Percentiles rank a stretch among this genome's conserved stretches.
phyloP scores from a whole-genome alignment of 2,888 invertebrate genomes.

The Synanthedon formicaeformis region DNA sequence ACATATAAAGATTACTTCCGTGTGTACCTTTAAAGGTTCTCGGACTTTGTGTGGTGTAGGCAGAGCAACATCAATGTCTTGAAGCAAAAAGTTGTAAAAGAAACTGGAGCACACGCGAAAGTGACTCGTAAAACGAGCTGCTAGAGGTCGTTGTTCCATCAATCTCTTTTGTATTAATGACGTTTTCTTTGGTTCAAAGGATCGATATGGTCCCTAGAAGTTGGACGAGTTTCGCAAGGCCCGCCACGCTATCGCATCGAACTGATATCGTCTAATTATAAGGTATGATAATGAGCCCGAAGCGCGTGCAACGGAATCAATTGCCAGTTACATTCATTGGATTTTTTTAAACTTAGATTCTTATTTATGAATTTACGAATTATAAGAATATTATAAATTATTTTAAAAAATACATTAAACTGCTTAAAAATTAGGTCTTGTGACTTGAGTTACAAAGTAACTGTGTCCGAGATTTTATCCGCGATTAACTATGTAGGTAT shows the following conservation, averaged over 20 bases:
- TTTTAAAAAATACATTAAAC: too few species aligned
- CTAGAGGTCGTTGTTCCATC: conserved; percentile 11
- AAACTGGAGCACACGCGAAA: conserved; percentile 21
- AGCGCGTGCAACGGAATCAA: conserved; percentile 25
- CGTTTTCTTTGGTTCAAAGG: conserved; percentile 12
- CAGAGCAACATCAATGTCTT: conserved; percentile 14
- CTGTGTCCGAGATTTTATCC: too few species aligned
- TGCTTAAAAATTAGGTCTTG: too few species aligned
- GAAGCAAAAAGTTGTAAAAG: conserved; percentile 11
- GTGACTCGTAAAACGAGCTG: conserved; percentile 4
- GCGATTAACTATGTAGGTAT: too few species aligned
- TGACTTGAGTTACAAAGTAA: too few species aligned
- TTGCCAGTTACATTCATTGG: conserved; percentile 22
- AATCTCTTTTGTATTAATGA: conserved; percentile 4
- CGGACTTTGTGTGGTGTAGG: conserved; percentile 1
- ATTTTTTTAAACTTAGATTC: conserved; percentile 9
- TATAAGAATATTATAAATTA: too few species aligned
- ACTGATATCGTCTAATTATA: conserved; percentile 68
- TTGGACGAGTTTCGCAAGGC: conserved; percentile 60
- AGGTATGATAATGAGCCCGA: conserved; percentile 44
- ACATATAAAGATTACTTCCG: background rate
- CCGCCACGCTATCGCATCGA: conserved; percentile 58
- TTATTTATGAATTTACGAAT: too few species aligned
- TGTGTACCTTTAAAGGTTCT: background rate
- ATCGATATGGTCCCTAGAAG: conserved; percentile 52